These are phyloP conservation scores for Galeruca laticollis DNA, from an alignment of 2,888 invertebrate genomes.

Conservation along the genomic window DNA sequence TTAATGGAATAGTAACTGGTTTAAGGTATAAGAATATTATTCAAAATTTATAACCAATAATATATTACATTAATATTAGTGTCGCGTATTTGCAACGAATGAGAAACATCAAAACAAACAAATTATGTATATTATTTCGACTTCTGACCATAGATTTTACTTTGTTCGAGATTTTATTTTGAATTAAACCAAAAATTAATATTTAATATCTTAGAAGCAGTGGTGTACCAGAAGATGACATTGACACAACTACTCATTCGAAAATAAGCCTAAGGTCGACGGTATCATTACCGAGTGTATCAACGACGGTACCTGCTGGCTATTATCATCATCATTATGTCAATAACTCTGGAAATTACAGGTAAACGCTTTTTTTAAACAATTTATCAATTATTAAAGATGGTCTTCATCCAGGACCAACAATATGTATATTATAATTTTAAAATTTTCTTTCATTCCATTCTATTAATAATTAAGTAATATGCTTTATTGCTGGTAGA, in stretches of 20 bases:
- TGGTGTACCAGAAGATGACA: conserved; percentile 71
- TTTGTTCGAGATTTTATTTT: too few species aligned
- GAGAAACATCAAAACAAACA: too few species aligned
- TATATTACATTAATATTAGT: too few species aligned
- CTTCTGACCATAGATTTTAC: too few species aligned
- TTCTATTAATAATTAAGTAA: not conserved
- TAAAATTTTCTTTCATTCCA: not conserved
- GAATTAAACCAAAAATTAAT: too few species aligned
- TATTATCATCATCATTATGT: conserved; percentile 45
- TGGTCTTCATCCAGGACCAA: not conserved
- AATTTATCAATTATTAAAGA: not conserved
- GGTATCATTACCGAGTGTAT: conserved; percentile 66
- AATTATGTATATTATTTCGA: too few species aligned
- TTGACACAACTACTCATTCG: conserved; percentile 62
- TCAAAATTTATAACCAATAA: too few species aligned
- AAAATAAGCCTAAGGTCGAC: conserved; percentile 64
- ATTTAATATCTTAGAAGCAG: conserved; percentile 69
- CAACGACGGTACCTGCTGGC: conserved; percentile 50
- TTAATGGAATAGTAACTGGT: too few species aligned
- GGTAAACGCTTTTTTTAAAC: conserved; percentile 37
- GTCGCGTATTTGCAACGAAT: too few species aligned
- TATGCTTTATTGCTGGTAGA: not conserved
- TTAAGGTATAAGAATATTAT: too few species aligned
- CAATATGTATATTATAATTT: not conserved
- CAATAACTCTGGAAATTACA: conserved; percentile 46